A percentile compares a stretch with the other conserved stretches of the same genome.
Conservation (phyloP, 2,888 invertebrate genomes). For the Eupeodes latifasciatus region DNA sequence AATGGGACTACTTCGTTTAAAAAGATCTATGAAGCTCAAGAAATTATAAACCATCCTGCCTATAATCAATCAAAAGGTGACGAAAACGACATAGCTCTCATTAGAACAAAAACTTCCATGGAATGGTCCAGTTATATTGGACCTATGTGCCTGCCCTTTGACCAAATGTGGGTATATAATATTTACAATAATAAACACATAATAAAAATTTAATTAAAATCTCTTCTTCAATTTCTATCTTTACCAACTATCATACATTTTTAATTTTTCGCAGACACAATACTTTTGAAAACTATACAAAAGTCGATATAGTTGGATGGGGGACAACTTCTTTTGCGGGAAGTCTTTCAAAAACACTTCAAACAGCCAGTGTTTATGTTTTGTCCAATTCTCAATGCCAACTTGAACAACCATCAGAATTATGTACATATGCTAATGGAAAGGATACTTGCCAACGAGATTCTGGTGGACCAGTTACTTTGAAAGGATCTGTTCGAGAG, state of each 20-base stretch:
- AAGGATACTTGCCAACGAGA: constrained; percentile 85
- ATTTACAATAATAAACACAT: neutral
- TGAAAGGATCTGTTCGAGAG: constrained; percentile 78
- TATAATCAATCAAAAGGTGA: constrained; percentile 34
- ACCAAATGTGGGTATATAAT: neutral
- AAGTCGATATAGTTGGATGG: constrained; percentile 17
- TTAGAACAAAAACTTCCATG: constrained; percentile 82
- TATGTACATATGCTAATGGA: constrained; percentile 15
- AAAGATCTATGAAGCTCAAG: constrained; percentile 16
- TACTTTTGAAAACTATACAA: neutral
- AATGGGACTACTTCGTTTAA: neutral
- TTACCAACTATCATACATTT: neutral
- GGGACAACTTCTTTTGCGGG: constrained; percentile 11
- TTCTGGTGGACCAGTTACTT: constrained; percentile 85
- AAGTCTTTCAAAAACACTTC: neutral
- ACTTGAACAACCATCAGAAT: neutral
- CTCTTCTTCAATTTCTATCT: neutral
- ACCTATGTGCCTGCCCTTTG: constrained; percentile 85
- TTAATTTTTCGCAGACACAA: constrained; percentile 1
- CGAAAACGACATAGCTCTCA: constrained; percentile 85
- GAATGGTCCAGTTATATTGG: constrained; percentile 84
- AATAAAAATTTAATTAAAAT: too few relatives aligned
- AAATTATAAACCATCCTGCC: constrained; percentile 82
- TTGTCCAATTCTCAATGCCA: neutral
- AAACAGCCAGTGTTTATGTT: constrained; percentile 20